Evolutionary conservation across 2,888 invertebrate species (phyloP), one percentile per base, ranked within the genome.

Genomic region (Trimorus sp.): DNA sequence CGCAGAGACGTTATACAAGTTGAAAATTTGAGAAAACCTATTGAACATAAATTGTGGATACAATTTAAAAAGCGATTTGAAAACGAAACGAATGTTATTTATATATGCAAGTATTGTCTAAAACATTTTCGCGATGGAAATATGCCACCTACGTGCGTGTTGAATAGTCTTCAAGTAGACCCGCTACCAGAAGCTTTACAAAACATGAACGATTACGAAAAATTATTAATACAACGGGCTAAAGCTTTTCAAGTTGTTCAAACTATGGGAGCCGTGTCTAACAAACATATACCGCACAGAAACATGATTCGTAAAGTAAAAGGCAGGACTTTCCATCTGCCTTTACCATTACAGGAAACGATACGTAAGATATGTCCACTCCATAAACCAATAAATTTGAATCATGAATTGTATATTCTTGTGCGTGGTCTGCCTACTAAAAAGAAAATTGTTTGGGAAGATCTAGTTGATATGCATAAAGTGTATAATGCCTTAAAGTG

Each of bases 351-450:
- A n/a, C n/a, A n/a, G n/a, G n/a, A n/a, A n/a, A n/a, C n/a, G n/a
- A n/a, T n/a, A n/a, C n/a, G n/a, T n/a, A 65, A 16, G 1, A 65
- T 65, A 37, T 36, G 36, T 9, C 0, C 15, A 4, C 11, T 1
- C 11, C 1, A 37, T 56, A 37, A 56, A 26, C 12, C 12, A 36
- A 12, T 56, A 9, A 36, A 56, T 36, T 26, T 56, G 2, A 15
- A 12, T n/a, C 15, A 56, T 11, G 89, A 89, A 83, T 48, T 89
- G 7, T 88, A 82, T 70, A 87, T 90, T 77, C 65, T 88, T 51
- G 85, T 91, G 7, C 85, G 89, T 66, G 75, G 88, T 58, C 70
- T 85, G 53, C 89, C 89, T 37, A 88, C 83, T 36, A 88, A 86
- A 87, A 63, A 77, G 78, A 48, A 79, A n/a, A n/a, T n/a, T n/a